These are phyloP conservation scores for Novumbra hubbsi DNA, from an alignment of 2,797 vertebrate genomes.

Conservation along the genomic window DNA sequence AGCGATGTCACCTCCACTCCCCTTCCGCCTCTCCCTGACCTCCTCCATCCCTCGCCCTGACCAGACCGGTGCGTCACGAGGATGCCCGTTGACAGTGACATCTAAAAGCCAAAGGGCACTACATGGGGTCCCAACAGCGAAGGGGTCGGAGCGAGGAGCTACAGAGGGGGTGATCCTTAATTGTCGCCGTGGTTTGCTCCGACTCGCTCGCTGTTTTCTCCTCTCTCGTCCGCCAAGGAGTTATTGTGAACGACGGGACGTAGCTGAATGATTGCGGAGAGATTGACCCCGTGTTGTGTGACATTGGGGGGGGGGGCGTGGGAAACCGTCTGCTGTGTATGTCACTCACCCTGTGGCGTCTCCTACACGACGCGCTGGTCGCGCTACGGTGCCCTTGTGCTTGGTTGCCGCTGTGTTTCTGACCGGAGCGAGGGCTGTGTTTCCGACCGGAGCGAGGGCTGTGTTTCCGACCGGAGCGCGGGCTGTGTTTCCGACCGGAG, in stretches of 20 bases:
- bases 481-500: too few species aligned
- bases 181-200: too few species aligned
- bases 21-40: constrained; percentile 42
- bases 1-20: constrained; percentile 69
- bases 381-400: constrained; percentile 41
- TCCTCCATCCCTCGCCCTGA: not conserved
- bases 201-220: not conserved
- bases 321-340: constrained; percentile 47
- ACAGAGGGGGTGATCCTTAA: too few species aligned
- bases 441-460: too few species aligned
- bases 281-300: constrained; percentile 48
- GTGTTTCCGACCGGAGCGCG: constrained; percentile 20
- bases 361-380: constrained; percentile 24
- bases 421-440: constrained; percentile 16
- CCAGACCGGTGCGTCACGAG: constrained; percentile 41
- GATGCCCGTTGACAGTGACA: constrained; percentile 70
- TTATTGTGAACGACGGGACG: not conserved
- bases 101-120: constrained; percentile 57
- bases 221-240: not conserved
- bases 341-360: constrained; percentile 40
- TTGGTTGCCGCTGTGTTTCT: constrained; percentile 32
- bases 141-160: not conserved
- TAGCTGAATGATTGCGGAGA: constrained; percentile 38
- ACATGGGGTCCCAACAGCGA: constrained; percentile 48
- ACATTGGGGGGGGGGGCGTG: constrained; percentile 52